Conservation (phyloP, 1,140 invertebrate genomes). For the Akabosia matsudoensis region DNA sequence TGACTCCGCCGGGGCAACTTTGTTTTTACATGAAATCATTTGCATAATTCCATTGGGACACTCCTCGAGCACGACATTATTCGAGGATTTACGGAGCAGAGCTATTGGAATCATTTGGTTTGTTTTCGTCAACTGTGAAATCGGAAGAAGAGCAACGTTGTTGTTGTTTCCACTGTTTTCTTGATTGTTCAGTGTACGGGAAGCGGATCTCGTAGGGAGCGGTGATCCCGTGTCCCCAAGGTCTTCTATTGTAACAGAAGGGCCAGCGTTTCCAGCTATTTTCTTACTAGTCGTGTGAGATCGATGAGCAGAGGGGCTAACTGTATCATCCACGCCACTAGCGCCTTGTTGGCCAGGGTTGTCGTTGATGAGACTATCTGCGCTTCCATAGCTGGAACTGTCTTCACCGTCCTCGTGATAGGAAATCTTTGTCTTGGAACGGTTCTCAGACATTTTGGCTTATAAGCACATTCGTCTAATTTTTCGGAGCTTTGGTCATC, state of each 20-base stretch:
- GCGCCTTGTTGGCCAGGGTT: too few relatives aligned
- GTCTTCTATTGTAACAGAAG: not conserved
- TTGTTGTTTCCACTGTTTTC: not conserved
- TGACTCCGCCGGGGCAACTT: not conserved
- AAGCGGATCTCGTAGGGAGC: not conserved
- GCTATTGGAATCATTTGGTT: not conserved
- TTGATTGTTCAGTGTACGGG: too few relatives aligned
- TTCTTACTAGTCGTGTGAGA: not conserved
- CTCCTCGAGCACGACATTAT: not conserved
- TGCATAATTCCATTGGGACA: not conserved
- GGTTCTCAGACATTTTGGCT: too few relatives aligned
- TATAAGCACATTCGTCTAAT: too few relatives aligned
- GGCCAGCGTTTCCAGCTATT: not conserved
- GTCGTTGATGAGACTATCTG: too few relatives aligned
- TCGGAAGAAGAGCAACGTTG: not conserved
- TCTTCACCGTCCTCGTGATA: too few relatives aligned
- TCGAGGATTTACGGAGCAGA: not conserved
- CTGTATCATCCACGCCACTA: too few relatives aligned
- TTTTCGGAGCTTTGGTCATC: too few relatives aligned
- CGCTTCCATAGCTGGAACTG: too few relatives aligned
- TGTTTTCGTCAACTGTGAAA: not conserved
- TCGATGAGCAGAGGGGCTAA: too few relatives aligned
- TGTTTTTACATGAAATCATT: not conserved
- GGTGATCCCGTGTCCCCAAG: not conserved
- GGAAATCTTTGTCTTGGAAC: too few relatives aligned